These are phyloP conservation scores for Octopus sinensis DNA, from an alignment of 1,140 invertebrate species.

Conservation along the genomic window DNA sequence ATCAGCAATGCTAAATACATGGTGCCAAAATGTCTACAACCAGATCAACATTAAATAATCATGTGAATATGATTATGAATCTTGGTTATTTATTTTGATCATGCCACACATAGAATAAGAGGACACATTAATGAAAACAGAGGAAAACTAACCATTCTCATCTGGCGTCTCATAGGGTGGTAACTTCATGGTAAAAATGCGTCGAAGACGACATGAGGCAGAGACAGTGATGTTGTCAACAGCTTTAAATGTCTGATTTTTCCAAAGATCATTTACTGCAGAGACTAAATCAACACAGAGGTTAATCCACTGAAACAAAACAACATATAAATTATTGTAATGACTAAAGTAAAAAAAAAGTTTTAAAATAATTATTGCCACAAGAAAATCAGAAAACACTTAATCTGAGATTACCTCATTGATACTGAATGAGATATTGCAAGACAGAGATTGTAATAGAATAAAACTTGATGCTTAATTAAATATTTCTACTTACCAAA, in stretches of 20 bases:
- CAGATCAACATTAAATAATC: no score
- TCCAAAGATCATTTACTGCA: constrained; percentile 51
- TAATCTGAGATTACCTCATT: no score
- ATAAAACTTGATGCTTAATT: no score
- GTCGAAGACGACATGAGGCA: constrained; percentile 52
- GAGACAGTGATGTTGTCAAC: constrained; percentile 50
- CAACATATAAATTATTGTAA: not conserved
- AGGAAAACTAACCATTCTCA: constrained; percentile 45
- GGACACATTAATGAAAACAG: not conserved
- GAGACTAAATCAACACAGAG: constrained; percentile 52
- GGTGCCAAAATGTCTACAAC: no score
- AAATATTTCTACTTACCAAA: constrained; percentile 31
- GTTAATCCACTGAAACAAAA: constrained; percentile 52
- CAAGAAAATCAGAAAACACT: no score
- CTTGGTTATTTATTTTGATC: no score
- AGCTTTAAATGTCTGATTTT: constrained; percentile 48
- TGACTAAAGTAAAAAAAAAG: no score
- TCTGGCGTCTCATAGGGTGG: constrained; percentile 52
- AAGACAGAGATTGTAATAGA: no score
- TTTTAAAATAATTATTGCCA: no score
- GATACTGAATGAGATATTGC: no score
- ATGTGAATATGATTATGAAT: no score
- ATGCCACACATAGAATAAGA: not conserved
- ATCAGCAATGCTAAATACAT: no score
- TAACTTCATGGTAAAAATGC: constrained; percentile 53